Evolutionary conservation across 2,113 vertebrate species (phyloP), one percentile per base, ranked within the genome.

Genomic region (Nettapus auritus): DNA sequence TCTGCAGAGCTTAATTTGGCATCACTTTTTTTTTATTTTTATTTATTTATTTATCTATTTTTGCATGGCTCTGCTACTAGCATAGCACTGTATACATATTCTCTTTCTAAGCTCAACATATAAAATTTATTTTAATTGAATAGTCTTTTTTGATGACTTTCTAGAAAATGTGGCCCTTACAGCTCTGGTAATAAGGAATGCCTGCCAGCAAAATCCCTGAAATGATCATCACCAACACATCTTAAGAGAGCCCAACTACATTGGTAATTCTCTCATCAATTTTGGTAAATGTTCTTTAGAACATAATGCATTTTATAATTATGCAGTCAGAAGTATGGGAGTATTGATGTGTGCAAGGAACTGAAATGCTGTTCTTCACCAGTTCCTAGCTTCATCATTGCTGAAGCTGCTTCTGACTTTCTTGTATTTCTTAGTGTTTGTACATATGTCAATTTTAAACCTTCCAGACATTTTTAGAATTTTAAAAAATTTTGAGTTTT

Each of bases 271-370:
- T 94, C 34, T 89, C 82, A 81, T 81, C 63, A 67, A 34, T 88
- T 89, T 79, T 0, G 0, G 76, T 91, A 96, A 90, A 86, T 78
- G 57, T 56, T 80, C 23, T 86, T 83, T 74, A 83, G 64, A 86
- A 67, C 23, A 75, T 78, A 74, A 95, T 40, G 34, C 57, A 82
- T 94, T 87, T 89, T 74, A 23, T 79, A 93, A 95, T 94, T 91
- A 82, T 38, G 22, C 11, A 52, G 38, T 48, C 82, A 93, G 79
- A 97, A 94, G 73, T 70, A 80, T 21, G 29, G 31, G 36, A 15
- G 34, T 64, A 88, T 46, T 77, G 68, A 89, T 86, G 82, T 89
- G 38, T 86, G 46, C 2, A 3, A 59, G 62, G 62, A 87, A 82
- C 13, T 73, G 53, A 92, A 90, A 85, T 66, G 40, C 9, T 86